Conservation (phyloP, 2,888 invertebrate species). For the Eupithecia inturbata region DNA sequence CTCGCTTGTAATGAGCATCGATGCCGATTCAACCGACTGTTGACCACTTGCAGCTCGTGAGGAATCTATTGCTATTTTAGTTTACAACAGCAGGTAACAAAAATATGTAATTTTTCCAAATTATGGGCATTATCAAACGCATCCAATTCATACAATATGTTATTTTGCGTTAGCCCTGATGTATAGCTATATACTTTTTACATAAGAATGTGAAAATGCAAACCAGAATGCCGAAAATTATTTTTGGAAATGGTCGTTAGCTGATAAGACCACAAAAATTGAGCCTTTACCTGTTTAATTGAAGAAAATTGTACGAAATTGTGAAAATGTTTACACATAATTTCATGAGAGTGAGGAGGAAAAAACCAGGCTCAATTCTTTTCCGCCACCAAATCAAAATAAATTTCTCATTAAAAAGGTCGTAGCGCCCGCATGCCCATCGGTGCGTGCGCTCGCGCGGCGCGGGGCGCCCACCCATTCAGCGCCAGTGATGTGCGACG, state of each 20-base stretch:
- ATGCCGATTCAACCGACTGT: not conserved
- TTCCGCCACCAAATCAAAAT: conserved; percentile 2
- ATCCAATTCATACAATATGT: too few species aligned
- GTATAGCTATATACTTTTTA: not conserved
- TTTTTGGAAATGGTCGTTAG: not conserved
- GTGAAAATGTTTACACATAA: too few species aligned
- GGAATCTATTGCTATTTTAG: not conserved
- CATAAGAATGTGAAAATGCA: not conserved
- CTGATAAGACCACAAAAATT: not conserved
- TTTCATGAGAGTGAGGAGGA: too few species aligned
- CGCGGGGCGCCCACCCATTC: conserved; percentile 43
- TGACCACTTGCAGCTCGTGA: not conserved
- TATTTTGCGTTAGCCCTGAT: too few species aligned
- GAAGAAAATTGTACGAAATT: too few species aligned
- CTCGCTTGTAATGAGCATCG: not conserved
- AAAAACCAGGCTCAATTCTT: too few species aligned
- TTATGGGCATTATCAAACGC: too few species aligned
- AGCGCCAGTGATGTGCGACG: conserved; percentile 51
- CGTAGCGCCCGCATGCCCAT: conserved; percentile 44
- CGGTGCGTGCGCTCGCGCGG: conserved; percentile 46
- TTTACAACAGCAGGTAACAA: not conserved
- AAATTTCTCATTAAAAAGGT: conserved; percentile 28
- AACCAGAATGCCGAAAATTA: not conserved
- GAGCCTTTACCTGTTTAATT: not conserved
- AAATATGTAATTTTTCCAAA: too few species aligned